Conservation (phyloP, 1,140 invertebrate species). For the Ectropis grisescens region DNA sequence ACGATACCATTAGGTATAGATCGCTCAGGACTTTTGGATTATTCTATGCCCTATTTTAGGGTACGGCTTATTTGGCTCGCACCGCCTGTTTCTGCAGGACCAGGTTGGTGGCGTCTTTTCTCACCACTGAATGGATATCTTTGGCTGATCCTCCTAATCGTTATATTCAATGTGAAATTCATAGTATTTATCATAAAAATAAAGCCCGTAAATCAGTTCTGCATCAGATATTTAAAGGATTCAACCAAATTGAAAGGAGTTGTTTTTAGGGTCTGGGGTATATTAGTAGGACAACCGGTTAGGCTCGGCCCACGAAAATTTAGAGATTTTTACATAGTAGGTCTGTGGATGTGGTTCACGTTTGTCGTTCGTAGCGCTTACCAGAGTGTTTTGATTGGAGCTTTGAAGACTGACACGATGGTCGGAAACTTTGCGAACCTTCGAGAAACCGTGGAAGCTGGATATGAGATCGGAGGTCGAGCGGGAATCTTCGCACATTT, state of each 20-base stretch:
- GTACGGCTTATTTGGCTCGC: conserved; percentile 38
- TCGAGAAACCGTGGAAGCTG: conserved; percentile 16
- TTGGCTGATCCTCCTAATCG: conserved; percentile 33
- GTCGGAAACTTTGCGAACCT: conserved; percentile 29
- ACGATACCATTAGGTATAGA: conserved; percentile 36
- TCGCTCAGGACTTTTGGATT: conserved; percentile 28
- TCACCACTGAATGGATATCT: conserved; percentile 42
- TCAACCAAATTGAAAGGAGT: conserved; percentile 29
- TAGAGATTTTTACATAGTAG: conserved; percentile 43
- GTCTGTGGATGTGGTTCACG: conserved; percentile 47
- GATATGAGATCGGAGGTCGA: conserved; percentile 27
- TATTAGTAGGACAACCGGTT: conserved; percentile 39
- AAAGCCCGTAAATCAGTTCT: conserved; percentile 22
- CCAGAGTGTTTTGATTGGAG: conserved; percentile 43
- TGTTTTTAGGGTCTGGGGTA: conserved; percentile 37
- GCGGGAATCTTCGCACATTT: conserved; percentile 34
- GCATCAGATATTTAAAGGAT: conserved; percentile 26
- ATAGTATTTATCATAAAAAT: conserved; percentile 29
- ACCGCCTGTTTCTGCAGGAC: conserved; percentile 25
- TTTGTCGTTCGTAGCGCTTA: conserved; percentile 45
- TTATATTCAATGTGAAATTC: conserved; percentile 28
- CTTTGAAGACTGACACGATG: conserved; percentile 32
- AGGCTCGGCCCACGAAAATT: conserved; percentile 31
- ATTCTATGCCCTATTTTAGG: conserved; percentile 37
- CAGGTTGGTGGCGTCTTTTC: conserved; percentile 33